A percentile compares a stretch with the other conserved stretches of the same genome.
Conservation (phyloP, 2,113 vertebrate genomes). For the Mormyrus lacerda region DNA sequence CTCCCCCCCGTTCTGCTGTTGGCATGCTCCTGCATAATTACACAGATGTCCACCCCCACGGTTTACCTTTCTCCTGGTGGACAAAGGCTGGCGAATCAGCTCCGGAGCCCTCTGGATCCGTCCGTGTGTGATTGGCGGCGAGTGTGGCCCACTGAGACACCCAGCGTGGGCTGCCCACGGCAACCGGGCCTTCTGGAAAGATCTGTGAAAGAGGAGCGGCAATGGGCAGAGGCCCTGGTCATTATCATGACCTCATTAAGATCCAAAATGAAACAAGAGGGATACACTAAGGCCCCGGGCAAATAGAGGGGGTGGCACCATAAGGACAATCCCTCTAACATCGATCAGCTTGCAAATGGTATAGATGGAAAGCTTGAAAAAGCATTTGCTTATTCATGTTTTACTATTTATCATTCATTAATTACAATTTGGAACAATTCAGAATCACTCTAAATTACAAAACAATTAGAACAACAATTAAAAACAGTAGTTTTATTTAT, state of each 20-base stretch:
- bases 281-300: neutral
- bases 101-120: conserved; percentile 78
- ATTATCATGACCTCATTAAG: conserved; percentile 6
- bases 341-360: neutral
- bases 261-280: neutral
- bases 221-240: neutral
- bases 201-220: conserved; percentile 38
- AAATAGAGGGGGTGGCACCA: no score
- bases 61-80: conserved; percentile 77
- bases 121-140: conserved; percentile 86
- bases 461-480: no score
- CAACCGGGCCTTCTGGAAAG: conserved; percentile 59
- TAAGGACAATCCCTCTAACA: neutral
- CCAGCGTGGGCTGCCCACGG: conserved; percentile 80
- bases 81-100: conserved; percentile 64
- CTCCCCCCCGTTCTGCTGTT: neutral
- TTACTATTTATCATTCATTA: neutral
- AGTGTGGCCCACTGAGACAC: conserved; percentile 94
- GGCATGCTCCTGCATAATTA: neutral
- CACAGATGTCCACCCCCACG: neutral
- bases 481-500: neutral
- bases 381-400: neutral
- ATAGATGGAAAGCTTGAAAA: neutral
- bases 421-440: neutral
- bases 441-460: neutral